A percentile compares a stretch with the other conserved stretches of the same genome.
These are phyloP conservation scores for Fragum fragum DNA, from an alignment of 2,888 invertebrate genomes.

Conservation along the genomic window DNA sequence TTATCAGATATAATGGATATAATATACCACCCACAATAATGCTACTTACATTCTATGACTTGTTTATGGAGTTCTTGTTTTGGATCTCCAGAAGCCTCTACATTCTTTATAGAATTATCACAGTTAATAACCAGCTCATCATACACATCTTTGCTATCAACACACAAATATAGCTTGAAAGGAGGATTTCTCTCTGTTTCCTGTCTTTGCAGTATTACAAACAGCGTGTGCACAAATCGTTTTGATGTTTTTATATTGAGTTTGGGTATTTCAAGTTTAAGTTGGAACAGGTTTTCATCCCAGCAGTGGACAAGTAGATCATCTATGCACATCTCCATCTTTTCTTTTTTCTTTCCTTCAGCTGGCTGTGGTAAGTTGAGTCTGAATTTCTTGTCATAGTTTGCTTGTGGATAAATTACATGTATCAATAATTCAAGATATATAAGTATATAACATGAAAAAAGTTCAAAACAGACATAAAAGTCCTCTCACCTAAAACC, in stretches of 20 bases:
- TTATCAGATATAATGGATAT: too few relatives aligned
- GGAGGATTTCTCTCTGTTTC: background rate
- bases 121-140: too few relatives aligned
- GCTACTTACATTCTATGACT: too few relatives aligned
- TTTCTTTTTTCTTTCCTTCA: background rate
- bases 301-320: background rate
- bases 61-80: too few relatives aligned
- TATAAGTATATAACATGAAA: too few relatives aligned
- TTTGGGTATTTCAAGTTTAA: background rate
- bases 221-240: background rate
- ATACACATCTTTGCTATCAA: background rate
- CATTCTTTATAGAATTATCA: too few relatives aligned
- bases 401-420: background rate
- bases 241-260: background rate
- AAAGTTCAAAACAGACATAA: too few relatives aligned
- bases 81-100: too few relatives aligned
- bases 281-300: background rate
- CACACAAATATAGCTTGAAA: background rate
- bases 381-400: background rate
- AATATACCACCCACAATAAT: too few relatives aligned
- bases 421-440: too few relatives aligned
- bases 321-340: background rate
- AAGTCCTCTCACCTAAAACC: too few relatives aligned
- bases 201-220: background rate
- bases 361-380: background rate